Percentiles rank a stretch among this genome's conserved stretches.
Conservation (phyloP, 2,797 vertebrate species). For the Galagoides demidoff region DNA sequence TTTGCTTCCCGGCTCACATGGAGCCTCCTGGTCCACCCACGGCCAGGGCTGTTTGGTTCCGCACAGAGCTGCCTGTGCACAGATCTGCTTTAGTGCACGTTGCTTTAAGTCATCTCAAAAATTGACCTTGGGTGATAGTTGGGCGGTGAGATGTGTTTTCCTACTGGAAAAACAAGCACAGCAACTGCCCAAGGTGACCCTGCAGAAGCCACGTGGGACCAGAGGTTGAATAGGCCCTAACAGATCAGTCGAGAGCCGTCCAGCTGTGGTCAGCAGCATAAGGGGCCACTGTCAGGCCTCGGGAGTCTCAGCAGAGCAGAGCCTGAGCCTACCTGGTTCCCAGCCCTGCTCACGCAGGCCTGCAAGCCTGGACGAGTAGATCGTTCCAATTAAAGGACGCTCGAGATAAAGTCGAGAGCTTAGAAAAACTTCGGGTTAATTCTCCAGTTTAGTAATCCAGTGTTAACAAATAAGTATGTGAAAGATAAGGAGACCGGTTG, state of each 20-base stretch:
- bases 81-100: accelerated
- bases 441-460: neutral
- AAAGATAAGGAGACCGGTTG: neutral
- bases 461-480: neutral
- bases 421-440: neutral
- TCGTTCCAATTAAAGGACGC: neutral
- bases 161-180: constrained; percentile 46
- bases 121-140: neutral
- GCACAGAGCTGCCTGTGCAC: neutral
- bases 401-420: neutral
- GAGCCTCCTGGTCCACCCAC: accelerated
- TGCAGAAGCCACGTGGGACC: accelerated
- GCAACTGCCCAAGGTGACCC: neutral
- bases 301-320: neutral
- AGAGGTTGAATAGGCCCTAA: neutral
- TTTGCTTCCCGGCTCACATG: neutral
- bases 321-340: accelerated
- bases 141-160: neutral
- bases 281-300: neutral
- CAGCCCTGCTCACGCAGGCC: accelerated
- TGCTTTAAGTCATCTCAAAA: neutral
- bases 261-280: neutral
- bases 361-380: neutral
- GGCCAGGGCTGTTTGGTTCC: neutral
- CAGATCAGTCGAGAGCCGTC: neutral